These are phyloP conservation scores for Cynopterus sphinx DNA, from an alignment of 2,797 vertebrate species.

Conservation along the genomic window DNA sequence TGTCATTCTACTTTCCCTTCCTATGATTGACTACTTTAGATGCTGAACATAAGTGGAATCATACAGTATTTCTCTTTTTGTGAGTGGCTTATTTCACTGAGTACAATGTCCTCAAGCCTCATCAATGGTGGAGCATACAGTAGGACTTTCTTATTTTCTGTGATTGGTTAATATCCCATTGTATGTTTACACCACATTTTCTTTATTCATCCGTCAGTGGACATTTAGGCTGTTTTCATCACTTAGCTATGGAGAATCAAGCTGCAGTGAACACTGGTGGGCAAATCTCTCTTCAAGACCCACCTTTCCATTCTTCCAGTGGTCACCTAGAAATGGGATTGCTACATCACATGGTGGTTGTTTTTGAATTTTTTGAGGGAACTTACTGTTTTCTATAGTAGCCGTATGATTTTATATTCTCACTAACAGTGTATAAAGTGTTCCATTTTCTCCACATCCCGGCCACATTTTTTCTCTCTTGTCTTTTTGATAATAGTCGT, in stretches of 20 bases:
- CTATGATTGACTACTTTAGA: neutral
- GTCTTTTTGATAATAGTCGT: neutral
- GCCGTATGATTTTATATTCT: neutral
- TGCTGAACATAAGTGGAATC: neutral
- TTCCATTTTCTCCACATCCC: neutral
- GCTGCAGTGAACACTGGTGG: neutral
- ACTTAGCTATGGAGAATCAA: neutral
- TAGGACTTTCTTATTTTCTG: neutral
- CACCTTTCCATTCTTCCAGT: neutral
- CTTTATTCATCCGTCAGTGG: neutral
- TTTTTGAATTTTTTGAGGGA: neutral
- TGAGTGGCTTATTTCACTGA: neutral
- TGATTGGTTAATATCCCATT: neutral
- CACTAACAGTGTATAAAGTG: neutral
- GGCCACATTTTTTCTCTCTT: neutral
- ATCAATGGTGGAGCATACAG: neutral
- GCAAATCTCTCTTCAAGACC: too few species aligned
- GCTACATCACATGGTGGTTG: too few species aligned
- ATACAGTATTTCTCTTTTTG: neutral
- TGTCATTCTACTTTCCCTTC: neutral
- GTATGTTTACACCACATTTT: neutral
- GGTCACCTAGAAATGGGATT: neutral
- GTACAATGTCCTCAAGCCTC: neutral
- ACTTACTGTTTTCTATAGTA: neutral
- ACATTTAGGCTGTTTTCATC: neutral